These are phyloP conservation scores for Pygoscelis adeliae DNA, from an alignment of 2,113 vertebrate species.

Conservation along the genomic window DNA sequence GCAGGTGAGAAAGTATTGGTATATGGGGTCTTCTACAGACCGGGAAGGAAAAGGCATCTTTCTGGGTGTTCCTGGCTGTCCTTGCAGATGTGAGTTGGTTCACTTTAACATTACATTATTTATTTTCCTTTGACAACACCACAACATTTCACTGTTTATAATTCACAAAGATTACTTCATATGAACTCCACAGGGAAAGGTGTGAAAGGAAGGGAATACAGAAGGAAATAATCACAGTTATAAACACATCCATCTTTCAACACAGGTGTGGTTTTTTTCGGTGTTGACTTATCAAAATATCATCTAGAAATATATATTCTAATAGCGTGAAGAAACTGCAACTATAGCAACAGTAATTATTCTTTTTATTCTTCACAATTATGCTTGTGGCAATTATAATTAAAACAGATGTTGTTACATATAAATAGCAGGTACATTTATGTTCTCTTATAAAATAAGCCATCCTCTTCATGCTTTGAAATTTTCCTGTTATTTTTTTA, in stretches of 20 bases:
- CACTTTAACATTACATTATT: not conserved
- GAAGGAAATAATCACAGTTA: not conserved
- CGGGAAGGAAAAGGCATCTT: not conserved
- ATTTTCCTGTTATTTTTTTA: not conserved
- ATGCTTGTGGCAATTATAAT: not conserved
- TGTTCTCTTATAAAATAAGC: not conserved
- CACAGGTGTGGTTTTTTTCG: not conserved
- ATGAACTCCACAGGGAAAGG: accelerated
- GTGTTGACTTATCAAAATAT: not conserved
- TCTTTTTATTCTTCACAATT: not conserved
- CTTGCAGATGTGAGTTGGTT: not conserved
- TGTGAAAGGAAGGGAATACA: not conserved
- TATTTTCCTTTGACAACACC: not conserved
- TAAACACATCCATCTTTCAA: not conserved
- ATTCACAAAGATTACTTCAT: not conserved
- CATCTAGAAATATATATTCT: not conserved
- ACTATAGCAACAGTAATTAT: not conserved
- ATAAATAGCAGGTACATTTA: not conserved
- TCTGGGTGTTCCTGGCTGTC: not conserved
- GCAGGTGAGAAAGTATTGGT: not conserved
- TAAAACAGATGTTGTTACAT: not conserved
- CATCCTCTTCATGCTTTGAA: not conserved
- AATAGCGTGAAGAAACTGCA: not conserved
- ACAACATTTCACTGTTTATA: not conserved
- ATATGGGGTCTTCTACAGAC: not conserved